Evolutionary conservation across 2,888 invertebrate genomes (phyloP), one percentile per base, ranked within the genome.

Genomic region (Zelleria hepariella): DNA sequence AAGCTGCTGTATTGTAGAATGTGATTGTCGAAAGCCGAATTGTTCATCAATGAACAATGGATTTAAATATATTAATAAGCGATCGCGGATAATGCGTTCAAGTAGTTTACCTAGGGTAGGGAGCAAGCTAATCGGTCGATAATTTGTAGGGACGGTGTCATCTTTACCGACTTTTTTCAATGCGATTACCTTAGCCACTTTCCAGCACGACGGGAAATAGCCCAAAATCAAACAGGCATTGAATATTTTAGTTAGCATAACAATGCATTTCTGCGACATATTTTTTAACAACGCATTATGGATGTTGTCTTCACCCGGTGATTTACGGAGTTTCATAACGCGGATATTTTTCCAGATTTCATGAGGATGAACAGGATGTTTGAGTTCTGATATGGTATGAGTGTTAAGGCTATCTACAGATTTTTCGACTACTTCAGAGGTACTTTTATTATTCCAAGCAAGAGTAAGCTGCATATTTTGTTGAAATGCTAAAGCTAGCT

Each of bases 1-100:
- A 2, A 63, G 52, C 51, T 62, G 60, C 21, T 62, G 58, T 5
- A 51, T 32, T n/a, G 63, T 63, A 3, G 62, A 63, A 23, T 65
- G 62, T 8, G 26, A 10, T 26, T 32, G 23, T 2, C 59, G 60
- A 26, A 61, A 63, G 8, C 62, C 62, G 42, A 62, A 63, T 18
- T 63, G 61, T 47, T 61, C 60, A 20, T 59, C 23, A 6, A 59
- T 60, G 6, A 24, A 15, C 10, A 15, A 24, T n/a, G n/a, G 27
- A 8, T 26, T 3, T n/a, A 18, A 18, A 18, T 27, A 5, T 26
- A 5, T 55, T 5, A 26, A 15, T 8, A 55, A 20, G 4, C 55
- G 26, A 18, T 49, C 58, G 5, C n/a, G n/a, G 7, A 53, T 54
- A 47, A 62, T 20, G 54, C 60, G 59, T 47, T 62, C 62, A 47